Evolutionary conservation across 1,140 invertebrate genomes (phyloP), one percentile per base, ranked within the genome.

Genomic region (Lithobius niger): DNA sequence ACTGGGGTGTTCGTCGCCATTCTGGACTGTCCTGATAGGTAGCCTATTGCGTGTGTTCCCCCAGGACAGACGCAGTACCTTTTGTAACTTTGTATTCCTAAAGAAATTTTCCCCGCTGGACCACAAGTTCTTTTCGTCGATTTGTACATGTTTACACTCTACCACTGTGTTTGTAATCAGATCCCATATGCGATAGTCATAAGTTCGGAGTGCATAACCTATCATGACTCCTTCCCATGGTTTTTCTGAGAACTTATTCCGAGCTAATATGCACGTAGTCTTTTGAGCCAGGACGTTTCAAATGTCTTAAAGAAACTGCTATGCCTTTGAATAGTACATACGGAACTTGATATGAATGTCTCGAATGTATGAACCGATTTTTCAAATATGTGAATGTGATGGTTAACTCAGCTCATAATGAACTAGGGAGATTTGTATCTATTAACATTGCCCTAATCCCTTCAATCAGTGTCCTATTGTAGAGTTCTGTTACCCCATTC

Each of bases 331-430:
- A 36, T 10, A 36, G 31, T 36, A 47, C 63, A 57, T 62, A 62
- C 56, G 43, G 67, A 16, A 54, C 62, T 43, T 27, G 36, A 15
- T 55, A 24, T 16, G 18, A 16, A 43, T 27, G 51, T 16, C 31
- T 25, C 1, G 25, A 31, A 44, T 53, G 45, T 10, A 59, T 60
- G 18, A 43, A 43, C 31, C 70, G 57, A 52, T 75, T 75, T 36
- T 64, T 66, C 6, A 74, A 53, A 56, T 73, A 72, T 10, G 64
- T 63, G 4, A 67, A 67, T 1, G 67, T 72, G 36, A 63, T 62
- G 0, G 71, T 59, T 10, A 73, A 71, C 66, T 77, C 73, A 2
- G 67, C 68, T 74, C 72, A 77, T 43, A 71, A 63, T 3, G 55
- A 26, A 36, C 67, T 61, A 19, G 64, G 61, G 19, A 76, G 53